Conservation (phyloP, 2,888 invertebrate species). For the Thumatha senex region DNA sequence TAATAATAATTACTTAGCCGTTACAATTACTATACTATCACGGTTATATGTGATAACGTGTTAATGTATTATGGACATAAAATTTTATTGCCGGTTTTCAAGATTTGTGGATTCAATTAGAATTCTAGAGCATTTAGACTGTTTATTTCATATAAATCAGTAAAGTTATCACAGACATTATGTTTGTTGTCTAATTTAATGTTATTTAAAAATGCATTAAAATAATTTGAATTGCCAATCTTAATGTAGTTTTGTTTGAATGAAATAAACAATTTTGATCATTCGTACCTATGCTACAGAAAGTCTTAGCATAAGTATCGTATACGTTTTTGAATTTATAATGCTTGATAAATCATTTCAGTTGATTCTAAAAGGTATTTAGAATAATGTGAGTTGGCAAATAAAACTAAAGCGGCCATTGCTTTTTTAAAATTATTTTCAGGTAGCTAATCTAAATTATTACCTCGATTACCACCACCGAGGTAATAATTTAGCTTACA, state of each 20-base stretch:
- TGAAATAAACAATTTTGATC: neutral
- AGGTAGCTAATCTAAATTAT: too few relatives aligned
- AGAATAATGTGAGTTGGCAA: too few relatives aligned
- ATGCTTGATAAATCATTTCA: too few relatives aligned
- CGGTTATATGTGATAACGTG: conserved; percentile 17
- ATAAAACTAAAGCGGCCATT: too few relatives aligned
- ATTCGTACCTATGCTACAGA: too few relatives aligned
- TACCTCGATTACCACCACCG: too few relatives aligned
- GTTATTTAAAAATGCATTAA: neutral
- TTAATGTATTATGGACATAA: conserved; percentile 1
- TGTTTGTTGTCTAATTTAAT: neutral
- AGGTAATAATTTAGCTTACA: too few relatives aligned
- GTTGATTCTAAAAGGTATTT: too few relatives aligned
- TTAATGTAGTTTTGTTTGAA: neutral
- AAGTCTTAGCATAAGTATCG: too few relatives aligned
- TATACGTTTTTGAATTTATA: too few relatives aligned
- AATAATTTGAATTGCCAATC: too few relatives aligned
- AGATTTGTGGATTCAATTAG: conserved; percentile 5
- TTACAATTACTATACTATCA: conserved; percentile 21
- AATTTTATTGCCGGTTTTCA: conserved; percentile 5
- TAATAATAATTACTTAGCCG: neutral
- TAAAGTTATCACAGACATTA: neutral
- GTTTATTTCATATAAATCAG: neutral
- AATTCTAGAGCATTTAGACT: neutral
- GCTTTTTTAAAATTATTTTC: too few relatives aligned